Evolutionary conservation across 2,888 invertebrate species (phyloP).

Genomic region (Eueremaeus valkanovi): DNA sequence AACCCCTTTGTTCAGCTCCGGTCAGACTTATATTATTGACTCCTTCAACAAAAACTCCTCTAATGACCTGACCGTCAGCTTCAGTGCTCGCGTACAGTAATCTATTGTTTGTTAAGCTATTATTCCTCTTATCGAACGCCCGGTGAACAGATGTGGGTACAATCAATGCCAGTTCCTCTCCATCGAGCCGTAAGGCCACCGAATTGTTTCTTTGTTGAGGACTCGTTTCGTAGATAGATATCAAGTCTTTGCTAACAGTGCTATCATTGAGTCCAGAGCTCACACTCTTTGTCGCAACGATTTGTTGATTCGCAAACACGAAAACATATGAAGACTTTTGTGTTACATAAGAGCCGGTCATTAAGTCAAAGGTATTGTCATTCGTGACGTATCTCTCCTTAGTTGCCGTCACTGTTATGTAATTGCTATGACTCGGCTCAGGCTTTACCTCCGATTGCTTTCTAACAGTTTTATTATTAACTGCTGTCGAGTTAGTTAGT

Average conservation of each 20-base stretch:
- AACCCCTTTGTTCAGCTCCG: constrained; percentile 5
- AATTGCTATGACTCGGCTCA: neutral
- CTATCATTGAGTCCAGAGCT: neutral
- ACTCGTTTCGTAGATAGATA: neutral
- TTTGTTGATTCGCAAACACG: constrained; percentile 50
- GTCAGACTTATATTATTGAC: constrained; percentile 2
- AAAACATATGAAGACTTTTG: constrained; percentile 50
- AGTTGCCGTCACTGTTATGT: constrained; percentile 50
- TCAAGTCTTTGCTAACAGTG: neutral
- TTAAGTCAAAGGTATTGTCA: constrained; percentile 50
- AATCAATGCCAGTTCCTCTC: neutral
- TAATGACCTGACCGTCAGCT: constrained; percentile 31
- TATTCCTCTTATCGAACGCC: neutral
- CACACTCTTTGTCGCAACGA: constrained; percentile 5
- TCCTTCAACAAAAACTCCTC: constrained; percentile 34
- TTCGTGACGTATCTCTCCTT: constrained; percentile 49
- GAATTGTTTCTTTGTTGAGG: neutral
- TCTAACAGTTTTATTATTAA: too few species aligned
- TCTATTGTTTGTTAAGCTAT: constrained; percentile 2
- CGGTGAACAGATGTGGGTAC: neutral
- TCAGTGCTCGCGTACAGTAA: constrained; percentile 24
- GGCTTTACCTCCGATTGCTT: neutral
- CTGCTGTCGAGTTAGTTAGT: constrained; percentile 3
- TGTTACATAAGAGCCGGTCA: constrained; percentile 51
- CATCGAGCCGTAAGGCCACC: neutral